phyloP scores from a whole-genome alignment of 1,140 invertebrate genomes.

The Heliconius hewitsoni region DNA sequence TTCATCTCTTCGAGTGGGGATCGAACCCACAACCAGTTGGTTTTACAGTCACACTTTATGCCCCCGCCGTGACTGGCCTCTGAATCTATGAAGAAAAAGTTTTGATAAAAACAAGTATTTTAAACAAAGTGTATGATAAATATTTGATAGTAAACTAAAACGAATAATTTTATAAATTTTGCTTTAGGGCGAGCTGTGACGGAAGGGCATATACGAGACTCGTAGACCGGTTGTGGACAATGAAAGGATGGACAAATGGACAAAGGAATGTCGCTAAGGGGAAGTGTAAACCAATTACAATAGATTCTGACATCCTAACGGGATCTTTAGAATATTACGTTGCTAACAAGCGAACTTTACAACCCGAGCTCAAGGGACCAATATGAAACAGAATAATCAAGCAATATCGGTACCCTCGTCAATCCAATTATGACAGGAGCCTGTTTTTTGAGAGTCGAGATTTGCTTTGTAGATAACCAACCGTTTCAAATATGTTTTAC shows the following conservation, averaged over 20 bases:
- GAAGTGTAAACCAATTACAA: conserved; percentile 51
- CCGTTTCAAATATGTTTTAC: conserved; percentile 37
- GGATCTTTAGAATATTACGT: conserved; percentile 44
- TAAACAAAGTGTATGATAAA: neutral
- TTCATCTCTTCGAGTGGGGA: too few species aligned
- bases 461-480: conserved; percentile 44
- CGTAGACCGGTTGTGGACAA: conserved; percentile 60
- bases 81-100: conserved; percentile 7
- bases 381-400: conserved; percentile 60
- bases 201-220: conserved; percentile 23
- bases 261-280: conserved; percentile 61
- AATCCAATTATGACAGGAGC: conserved; percentile 59
- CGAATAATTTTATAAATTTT: conserved; percentile 18
- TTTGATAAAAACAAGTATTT: neutral
- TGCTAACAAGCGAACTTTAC: conserved; percentile 56
- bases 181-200: conserved; percentile 20
- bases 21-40: too few species aligned
- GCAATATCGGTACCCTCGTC: conserved; percentile 58
- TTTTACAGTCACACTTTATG: too few species aligned
- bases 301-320: conserved; percentile 50
- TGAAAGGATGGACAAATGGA: conserved; percentile 54
- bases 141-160: neutral
- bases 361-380: conserved; percentile 51
- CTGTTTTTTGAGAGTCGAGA: conserved; percentile 39
- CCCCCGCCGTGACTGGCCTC: too few species aligned